Evolutionary conservation across 2,888 invertebrate genomes (phyloP), one percentile per base, ranked within the genome.

Genomic region (Malthinus seriepunctatus): DNA sequence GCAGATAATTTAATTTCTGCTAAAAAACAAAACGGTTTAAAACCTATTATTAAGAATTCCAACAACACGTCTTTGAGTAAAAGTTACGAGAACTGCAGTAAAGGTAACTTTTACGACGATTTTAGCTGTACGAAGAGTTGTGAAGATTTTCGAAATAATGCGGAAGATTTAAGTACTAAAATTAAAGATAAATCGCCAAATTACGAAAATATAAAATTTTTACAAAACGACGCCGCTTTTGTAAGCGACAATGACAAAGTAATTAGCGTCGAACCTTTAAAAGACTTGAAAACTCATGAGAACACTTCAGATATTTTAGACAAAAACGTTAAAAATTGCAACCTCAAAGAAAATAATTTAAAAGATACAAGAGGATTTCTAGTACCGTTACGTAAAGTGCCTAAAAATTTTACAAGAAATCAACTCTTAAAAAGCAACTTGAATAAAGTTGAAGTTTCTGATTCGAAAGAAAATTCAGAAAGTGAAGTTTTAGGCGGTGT

Each of bases 331-430:
- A 51, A 38, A 34, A 51, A 51, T 38, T 51, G 46, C 14, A 56
- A 51, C 14, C n/a, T 42, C 8, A 51, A 57, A 14, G 63, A 70
- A 8, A 72, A 72, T 39, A 73, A 73, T 55, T 54, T 67, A 4
- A 71, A 69, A 37, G 66, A 67, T 11, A 67, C 66, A 23, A 68
- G 65, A 15, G 38, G 46, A 31, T 70, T 71, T 56, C 65, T 68
- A 15, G 66, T 72, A 10, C 65, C 72, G 32, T 65, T 76, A 52
- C 64, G 75, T 39, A 76, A 75, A 57, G 76, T 76, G 31, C 78
- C 78, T 23, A 78, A 78, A 60, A 78, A 77, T 64, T 78, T 78
- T 63, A 77, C 76, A 2, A 66, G 78, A 10, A 78, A 78, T 53
- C 71, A 74, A 4, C 71, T 78, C 44, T 67, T 67, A n/a, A 68